These are phyloP conservation scores for Elephantulus edwardii DNA, from an alignment of 2,113 vertebrate species.

Conservation along the genomic window DNA sequence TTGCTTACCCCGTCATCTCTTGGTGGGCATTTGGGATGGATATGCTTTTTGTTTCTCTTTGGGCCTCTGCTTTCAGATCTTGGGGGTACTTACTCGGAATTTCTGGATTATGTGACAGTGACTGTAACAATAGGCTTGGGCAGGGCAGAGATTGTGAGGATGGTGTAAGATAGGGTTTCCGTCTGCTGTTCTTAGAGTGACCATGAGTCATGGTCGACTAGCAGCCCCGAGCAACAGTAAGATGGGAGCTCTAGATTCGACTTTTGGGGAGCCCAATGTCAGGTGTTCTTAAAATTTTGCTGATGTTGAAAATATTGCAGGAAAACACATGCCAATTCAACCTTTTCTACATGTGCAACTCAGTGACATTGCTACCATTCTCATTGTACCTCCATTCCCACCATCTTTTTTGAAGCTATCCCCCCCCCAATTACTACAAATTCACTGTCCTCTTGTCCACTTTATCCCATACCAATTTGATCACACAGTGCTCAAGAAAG, in stretches of 20 bases:
- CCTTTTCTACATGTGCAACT: not conserved
- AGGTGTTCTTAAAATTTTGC: too few relatives aligned
- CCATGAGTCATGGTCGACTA: too few relatives aligned
- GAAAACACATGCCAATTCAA: not conserved
- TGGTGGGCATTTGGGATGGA: not conserved
- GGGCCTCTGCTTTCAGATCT: not conserved
- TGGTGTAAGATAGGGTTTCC: too few relatives aligned
- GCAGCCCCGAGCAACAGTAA: too few relatives aligned
- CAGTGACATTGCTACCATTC: not conserved
- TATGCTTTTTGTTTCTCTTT: not conserved
- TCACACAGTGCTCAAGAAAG: not conserved
- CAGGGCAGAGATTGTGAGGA: too few relatives aligned
- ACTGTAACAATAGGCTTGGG: too few relatives aligned
- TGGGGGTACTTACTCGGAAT: not conserved
- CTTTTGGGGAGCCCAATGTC: too few relatives aligned
- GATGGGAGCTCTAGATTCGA: too few relatives aligned
- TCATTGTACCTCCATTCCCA: not conserved
- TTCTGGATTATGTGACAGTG: too few relatives aligned
- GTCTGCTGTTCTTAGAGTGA: too few relatives aligned
- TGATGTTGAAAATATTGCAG: not conserved
- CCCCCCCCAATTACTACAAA: not conserved
- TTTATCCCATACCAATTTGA: not conserved
- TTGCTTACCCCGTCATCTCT: not conserved
- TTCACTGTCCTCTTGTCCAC: not conserved
- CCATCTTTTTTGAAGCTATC: not conserved